Evolutionary conservation across 1,140 invertebrate species (phyloP), one percentile per base, ranked within the genome.

Genomic region (Aphelinus certus): DNA sequence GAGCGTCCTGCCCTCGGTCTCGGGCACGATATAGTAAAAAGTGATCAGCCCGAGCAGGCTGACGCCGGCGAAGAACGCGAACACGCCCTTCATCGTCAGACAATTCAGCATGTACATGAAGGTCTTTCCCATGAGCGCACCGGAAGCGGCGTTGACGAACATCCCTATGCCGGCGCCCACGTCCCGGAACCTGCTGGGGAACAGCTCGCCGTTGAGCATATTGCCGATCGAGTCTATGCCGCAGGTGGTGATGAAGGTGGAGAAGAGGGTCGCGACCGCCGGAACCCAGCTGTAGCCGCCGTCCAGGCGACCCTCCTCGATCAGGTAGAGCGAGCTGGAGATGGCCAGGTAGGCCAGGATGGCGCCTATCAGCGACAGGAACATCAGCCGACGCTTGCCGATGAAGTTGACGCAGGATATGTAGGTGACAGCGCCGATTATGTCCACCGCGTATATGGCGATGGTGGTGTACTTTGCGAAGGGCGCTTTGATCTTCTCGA

Each of bases 1-100:
- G 26, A 60, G 42, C 6, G 7, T 68, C 49, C 42, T 71, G 6
- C 68, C 56, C 10, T 58, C n/a, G 26, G 71, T 65, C 43, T 65
- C 63, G 5, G 63, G 62, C n/a, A 66, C 9, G 5, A 67, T 45
- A 55, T 45, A 56, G 42, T 66, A 66, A 26, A 53, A 55, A 3
- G n/a, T 26, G 7, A 55, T 3, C 1, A 43, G 43, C 2, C 10
- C 48, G 6, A 51, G 6, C n/a, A 55, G 1, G 46, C n/a, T 9
- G 6, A 55, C 7, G 43, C 26, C 3, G 4, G 9, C 64, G 7
- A 55, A 66, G 42, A 66, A 55, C 7, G 55, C 4, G 42, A 53
- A 66, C 2, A 55, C 51, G 10, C 64, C 64, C 3, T 10, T 2
- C 1, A 66, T 7, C n/a, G 49, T 66, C n/a, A 66, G 6, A 46